A percentile compares a stretch with the other conserved stretches of the same genome.
Evolutionary conservation across 2,113 vertebrate species (phyloP).

Genomic region (Microcebus jonahi): DNA sequence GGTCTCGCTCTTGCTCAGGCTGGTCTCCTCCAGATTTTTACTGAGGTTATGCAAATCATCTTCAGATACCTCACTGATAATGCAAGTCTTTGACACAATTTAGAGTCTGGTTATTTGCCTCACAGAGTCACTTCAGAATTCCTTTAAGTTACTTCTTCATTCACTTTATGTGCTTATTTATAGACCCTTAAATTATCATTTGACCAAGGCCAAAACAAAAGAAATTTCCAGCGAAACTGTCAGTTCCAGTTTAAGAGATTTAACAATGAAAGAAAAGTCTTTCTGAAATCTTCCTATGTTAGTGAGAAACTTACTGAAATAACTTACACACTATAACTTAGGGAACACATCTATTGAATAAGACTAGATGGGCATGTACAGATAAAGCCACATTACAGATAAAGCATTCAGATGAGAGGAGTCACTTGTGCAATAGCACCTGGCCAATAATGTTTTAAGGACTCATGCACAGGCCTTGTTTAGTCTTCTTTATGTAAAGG

Average conservation of each 20-base stretch:
- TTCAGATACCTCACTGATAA: not conserved
- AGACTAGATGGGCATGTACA: not conserved
- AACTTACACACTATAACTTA: not conserved
- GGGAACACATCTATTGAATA: not conserved
- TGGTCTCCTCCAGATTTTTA: not conserved
- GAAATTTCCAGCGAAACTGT: slow-evolving; percentile 7
- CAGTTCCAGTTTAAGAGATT: slow-evolving; percentile 43
- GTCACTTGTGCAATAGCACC: not conserved
- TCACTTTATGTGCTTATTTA: not conserved
- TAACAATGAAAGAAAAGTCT: slow-evolving; percentile 1
- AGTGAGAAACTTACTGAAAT: slow-evolving; percentile 21
- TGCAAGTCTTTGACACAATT: not conserved
- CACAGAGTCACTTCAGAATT: not conserved
- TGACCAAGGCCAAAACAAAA: not conserved
- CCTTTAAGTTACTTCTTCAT: slow-evolving; percentile 32
- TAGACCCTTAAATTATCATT: slow-evolving; percentile 24
- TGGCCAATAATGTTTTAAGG: not conserved
- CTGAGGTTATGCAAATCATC: not conserved
- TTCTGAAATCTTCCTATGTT: slow-evolving; percentile 5
- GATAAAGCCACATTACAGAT: not conserved
- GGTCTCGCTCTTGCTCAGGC: no score
- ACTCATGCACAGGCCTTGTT: not conserved
- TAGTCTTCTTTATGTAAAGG: not conserved
- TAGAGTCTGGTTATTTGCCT: slow-evolving; percentile 6
- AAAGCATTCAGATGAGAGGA: not conserved